Evolutionary conservation across 92 coral and sea anemone genomes (phyloP), one percentile per base, ranked within the genome.

Genomic region (Montipora capitata): DNA sequence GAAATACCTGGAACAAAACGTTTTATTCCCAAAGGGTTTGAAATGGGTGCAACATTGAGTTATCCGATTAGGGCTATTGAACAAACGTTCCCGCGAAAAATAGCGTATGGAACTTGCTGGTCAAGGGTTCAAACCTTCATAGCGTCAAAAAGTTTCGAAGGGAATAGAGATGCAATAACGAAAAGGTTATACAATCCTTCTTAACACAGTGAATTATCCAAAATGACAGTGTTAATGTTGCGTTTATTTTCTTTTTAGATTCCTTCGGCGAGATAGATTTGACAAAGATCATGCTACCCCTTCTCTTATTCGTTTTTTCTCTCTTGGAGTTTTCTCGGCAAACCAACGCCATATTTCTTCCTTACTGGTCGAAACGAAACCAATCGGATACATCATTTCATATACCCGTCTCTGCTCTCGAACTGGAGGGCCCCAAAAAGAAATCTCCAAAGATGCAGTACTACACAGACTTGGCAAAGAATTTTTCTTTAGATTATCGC

Each of bases 401-500:
- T 79, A 89, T 95, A 57, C 90, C 95, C 16, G 15, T 11, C 15
- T 27, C 80, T 42, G 68, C 93, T 1, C 61, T 95, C 35, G 92
- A 75, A 9, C 15, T 90, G n/a, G 94, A 90, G 14, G 72, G 62
- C 35, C 1, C 67, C 9, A 16, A 4, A 2, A 40, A 12, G 4
- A 85, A 2, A 68, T 64, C 62, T 67, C 85, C 90, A 4, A 43
- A 62, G 52, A 54, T 93, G 18, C 81, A 78, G 10, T 66, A 69
- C 45, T 80, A 83, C 63, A 8, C 40, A 10, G 90, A 85, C 41
- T 71, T 91, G 42, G 74, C 92, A 11, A 74, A 61, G 17, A 45
- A 74, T n/a, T 68, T 80, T 38, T 91, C 96, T 35, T 76, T 95
- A 12, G 96, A 95, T 59, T 91, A 95, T 64, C 87, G 98, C 38